phyloP scores from a whole-genome alignment of 2,797 vertebrate species.

The Thaleichthys pacificus region DNA sequence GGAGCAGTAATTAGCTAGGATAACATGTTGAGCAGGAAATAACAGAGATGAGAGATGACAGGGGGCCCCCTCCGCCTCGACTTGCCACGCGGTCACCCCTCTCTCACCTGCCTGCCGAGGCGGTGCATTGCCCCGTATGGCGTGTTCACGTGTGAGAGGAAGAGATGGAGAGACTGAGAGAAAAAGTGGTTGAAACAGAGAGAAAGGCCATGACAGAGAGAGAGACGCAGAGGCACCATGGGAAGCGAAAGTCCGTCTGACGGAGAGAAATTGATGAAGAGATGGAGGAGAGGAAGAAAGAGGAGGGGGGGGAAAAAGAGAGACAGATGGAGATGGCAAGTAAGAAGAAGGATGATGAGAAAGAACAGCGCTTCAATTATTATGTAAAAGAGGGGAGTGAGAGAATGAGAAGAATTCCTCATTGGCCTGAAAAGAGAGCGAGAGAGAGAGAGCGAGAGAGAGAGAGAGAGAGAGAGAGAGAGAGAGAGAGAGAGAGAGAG shows the following conservation, averaged over 20 bases:
- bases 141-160: not conserved
- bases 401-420: conserved; percentile 44
- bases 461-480: conserved; percentile 20
- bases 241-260: not conserved
- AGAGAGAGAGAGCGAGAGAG: conserved; percentile 17
- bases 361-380: conserved; percentile 40
- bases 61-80: conserved; percentile 35
- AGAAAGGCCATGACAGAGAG: not conserved
- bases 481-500: conserved; percentile 31
- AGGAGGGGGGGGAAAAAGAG: conserved; percentile 1
- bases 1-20: conserved; percentile 47
- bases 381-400: conserved; percentile 40
- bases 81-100: conserved; percentile 38
- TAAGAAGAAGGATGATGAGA: not conserved
- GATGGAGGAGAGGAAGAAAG: not conserved
- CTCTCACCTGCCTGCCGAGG: conserved; percentile 59
- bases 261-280: not conserved
- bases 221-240: not conserved
- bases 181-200: conserved; percentile 39
- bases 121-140: conserved; percentile 26
- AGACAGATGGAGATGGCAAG: conserved; percentile 41
- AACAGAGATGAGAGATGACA: conserved; percentile 52
- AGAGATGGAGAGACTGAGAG: conserved; percentile 9
- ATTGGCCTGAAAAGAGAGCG: conserved; percentile 41
- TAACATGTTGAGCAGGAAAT: conserved; percentile 39